These are phyloP conservation scores for Panzeria rudis DNA, from an alignment of 2,888 invertebrate species.

Conservation along the genomic window DNA sequence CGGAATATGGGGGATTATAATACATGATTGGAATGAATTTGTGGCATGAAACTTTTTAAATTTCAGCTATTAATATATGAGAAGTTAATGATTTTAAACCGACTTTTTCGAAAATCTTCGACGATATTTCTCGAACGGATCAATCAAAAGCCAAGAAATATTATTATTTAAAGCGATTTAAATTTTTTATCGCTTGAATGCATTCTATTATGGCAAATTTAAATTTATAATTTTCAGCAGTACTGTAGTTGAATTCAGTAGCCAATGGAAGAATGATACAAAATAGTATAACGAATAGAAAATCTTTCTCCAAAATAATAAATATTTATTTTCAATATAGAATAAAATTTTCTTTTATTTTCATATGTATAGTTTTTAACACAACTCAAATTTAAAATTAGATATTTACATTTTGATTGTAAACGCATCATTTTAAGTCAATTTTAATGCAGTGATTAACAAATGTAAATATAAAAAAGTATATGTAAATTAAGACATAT, in stretches of 20 bases:
- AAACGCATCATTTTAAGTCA: constrained; percentile 52
- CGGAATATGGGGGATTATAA: no score
- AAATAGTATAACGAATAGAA: background rate
- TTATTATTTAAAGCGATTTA: no score
- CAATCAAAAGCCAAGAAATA: no score
- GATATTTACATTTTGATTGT: constrained; percentile 53
- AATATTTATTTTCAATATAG: constrained; percentile 43
- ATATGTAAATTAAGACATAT: constrained; percentile 35
- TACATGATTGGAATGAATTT: no score
- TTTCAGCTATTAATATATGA: no score
- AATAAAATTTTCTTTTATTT: constrained; percentile 51
- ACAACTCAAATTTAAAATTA: constrained; percentile 55
- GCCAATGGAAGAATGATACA: background rate
- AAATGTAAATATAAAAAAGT: constrained; percentile 57
- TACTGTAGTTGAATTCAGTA: background rate
- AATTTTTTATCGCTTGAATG: no score
- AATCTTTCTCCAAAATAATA: constrained; percentile 42
- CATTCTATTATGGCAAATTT: no score
- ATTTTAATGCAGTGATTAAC: constrained; percentile 61
- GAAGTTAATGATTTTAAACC: no score
- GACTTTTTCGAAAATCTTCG: no score
- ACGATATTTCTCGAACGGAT: no score
- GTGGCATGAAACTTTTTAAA: no score
- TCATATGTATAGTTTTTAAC: constrained; percentile 48
- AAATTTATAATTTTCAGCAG: no score